Conservation (phyloP, 1,140 invertebrate genomes). For the Pseudomyrmex flavicornis region DNA sequence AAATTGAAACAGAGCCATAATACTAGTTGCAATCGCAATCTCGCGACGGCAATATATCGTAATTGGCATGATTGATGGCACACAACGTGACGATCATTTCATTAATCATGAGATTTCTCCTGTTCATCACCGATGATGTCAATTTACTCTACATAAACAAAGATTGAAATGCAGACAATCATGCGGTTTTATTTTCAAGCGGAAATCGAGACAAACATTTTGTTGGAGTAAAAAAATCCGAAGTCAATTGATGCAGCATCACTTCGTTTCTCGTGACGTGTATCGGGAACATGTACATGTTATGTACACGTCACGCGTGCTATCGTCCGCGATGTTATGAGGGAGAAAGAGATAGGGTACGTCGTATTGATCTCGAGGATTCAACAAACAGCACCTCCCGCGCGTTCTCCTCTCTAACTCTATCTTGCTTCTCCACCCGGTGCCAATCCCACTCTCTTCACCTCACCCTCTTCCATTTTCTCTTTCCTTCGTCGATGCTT, state of each 20-base stretch:
- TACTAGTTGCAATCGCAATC: conserved; percentile 23
- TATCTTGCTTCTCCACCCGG: conserved; percentile 70
- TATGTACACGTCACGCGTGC: conserved; percentile 57
- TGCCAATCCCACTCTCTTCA: conserved; percentile 16
- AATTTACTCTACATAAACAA: conserved; percentile 17
- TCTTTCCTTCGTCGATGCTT: conserved; percentile 49
- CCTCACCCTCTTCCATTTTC: conserved; percentile 31
- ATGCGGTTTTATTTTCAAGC: not conserved
- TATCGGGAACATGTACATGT: conserved; percentile 26
- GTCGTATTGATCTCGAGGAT: conserved; percentile 84
- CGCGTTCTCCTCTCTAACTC: conserved; percentile 71
- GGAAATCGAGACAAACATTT: not conserved
- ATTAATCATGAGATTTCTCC: conserved; percentile 26
- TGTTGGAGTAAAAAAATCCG: conserved; percentile 2
- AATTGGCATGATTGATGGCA: conserved; percentile 38
- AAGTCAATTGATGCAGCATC: conserved; percentile 44
- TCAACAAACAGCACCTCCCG: conserved; percentile 83
- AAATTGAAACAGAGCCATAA: not conserved
- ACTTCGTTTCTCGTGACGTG: conserved; percentile 28
- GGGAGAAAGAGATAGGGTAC: conserved; percentile 73
- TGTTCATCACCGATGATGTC: not conserved
- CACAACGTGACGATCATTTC: conserved; percentile 4
- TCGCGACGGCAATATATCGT: conserved; percentile 33
- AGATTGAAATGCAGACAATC: conserved; percentile 13
- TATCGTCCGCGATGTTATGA: conserved; percentile 61